Evolutionary conservation across 2,888 invertebrate species (phyloP).

Genomic region (Linnaemya tessellans): DNA sequence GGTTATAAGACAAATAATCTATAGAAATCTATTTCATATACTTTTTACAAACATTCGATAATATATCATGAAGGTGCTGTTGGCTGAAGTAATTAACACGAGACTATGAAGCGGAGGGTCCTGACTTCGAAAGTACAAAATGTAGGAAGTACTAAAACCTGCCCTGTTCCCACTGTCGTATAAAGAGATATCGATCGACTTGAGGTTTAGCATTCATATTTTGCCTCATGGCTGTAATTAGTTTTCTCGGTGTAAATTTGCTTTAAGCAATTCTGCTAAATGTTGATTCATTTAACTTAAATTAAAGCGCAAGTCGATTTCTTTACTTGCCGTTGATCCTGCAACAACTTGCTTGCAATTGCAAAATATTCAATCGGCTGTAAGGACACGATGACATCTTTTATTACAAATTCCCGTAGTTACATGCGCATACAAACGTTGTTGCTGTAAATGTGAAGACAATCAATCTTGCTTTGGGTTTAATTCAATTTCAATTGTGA

Average conservation of each 20-base stretch:
- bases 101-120: too few species aligned
- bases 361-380: constrained; percentile 35
- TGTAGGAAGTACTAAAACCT: too few species aligned
- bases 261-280: constrained; percentile 41
- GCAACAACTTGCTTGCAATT: constrained; percentile 9
- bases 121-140: too few species aligned
- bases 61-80: too few species aligned
- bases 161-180: too few species aligned
- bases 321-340: constrained; percentile 13
- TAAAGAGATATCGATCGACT: too few species aligned
- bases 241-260: constrained; percentile 15
- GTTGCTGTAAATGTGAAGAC: constrained; percentile 74
- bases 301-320: constrained; percentile 43
- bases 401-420: not conserved
- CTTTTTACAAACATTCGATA: too few species aligned
- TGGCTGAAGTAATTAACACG: too few species aligned
- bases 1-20: too few species aligned
- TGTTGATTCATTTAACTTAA: constrained; percentile 62
- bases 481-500: constrained; percentile 84
- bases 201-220: too few species aligned
- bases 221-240: too few species aligned
- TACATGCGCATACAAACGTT: not conserved
- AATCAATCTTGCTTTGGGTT: constrained; percentile 81
- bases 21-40: too few species aligned
- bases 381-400: constrained; percentile 9